Conservation (phyloP, 2,888 invertebrate genomes). For the Lordiphosa fenestrarum region DNA sequence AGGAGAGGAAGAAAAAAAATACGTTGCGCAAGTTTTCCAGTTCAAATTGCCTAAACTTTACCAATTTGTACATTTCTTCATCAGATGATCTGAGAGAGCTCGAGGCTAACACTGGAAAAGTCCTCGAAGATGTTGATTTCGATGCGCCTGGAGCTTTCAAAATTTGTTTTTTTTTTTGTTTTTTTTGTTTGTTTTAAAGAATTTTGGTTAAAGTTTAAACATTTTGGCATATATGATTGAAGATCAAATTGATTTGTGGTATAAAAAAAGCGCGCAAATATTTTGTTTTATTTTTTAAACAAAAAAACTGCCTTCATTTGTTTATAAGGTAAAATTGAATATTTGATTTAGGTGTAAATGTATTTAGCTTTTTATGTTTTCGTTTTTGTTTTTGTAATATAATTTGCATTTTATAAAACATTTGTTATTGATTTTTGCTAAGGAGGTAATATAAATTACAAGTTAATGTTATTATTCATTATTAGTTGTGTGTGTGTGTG, state of each 20-base stretch:
- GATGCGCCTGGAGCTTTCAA: constrained; percentile 33
- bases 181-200: constrained; percentile 39
- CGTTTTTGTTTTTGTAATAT: constrained; percentile 28
- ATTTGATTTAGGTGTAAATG: constrained; percentile 34
- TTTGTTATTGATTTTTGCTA: constrained; percentile 74
- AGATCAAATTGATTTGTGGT: constrained; percentile 18
- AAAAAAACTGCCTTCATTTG: constrained; percentile 54
- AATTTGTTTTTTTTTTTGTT: constrained; percentile 27
- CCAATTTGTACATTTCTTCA: constrained; percentile 86
- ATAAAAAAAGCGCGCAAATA: constrained; percentile 42
- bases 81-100: constrained; percentile 85
- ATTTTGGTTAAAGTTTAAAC: constrained; percentile 63
- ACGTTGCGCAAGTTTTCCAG: constrained; percentile 3
- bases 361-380: constrained; percentile 34
- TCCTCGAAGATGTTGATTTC: constrained; percentile 25
- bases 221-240: constrained; percentile 42
- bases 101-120: constrained; percentile 45
- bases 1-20: constrained; percentile 8
- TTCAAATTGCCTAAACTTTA: constrained; percentile 64
- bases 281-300: constrained; percentile 27
- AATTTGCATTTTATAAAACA: constrained; percentile 41
- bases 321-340: constrained; percentile 33
- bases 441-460: constrained; percentile 77
- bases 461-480: constrained; percentile 49
- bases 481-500: constrained; percentile 19